Conservation (phyloP, 2,888 invertebrate genomes). For the Anorthoa munda region DNA sequence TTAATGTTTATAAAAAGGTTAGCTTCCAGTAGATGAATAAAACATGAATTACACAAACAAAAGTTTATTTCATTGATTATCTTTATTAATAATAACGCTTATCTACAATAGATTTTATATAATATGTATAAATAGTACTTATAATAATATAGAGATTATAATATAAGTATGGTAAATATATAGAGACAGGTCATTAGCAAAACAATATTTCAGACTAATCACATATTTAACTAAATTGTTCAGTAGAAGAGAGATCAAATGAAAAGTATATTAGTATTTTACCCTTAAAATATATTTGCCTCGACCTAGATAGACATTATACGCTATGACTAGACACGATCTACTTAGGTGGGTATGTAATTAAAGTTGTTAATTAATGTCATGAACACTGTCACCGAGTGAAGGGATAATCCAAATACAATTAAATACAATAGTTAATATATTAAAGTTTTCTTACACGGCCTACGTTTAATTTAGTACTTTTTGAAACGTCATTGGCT, state of each 20-base stretch:
- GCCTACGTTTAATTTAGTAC: constrained; percentile 15
- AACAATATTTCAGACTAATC: constrained; percentile 29
- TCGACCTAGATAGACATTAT: constrained; percentile 49
- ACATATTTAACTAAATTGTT: constrained; percentile 18
- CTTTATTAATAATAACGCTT: constrained; percentile 68
- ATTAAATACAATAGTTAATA: too few species aligned
- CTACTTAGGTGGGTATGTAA: constrained; percentile 48
- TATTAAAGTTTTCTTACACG: constrained; percentile 20
- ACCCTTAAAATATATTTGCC: constrained; percentile 51
- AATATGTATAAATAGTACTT: constrained; percentile 55
- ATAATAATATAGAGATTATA: constrained; percentile 47
- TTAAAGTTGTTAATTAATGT: constrained; percentile 43
- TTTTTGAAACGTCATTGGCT: constrained; percentile 14
- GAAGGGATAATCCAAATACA: constrained; percentile 33
- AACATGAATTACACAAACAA: constrained; percentile 69
- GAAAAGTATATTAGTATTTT: constrained; percentile 20
- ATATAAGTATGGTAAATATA: constrained; percentile 34
- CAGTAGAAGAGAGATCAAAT: constrained; percentile 19
- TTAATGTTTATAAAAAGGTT: background rate
- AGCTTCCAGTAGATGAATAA: constrained; percentile 44
- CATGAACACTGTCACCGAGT: constrained; percentile 49
- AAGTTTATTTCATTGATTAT: constrained; percentile 73
- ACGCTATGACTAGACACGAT: constrained; percentile 60
- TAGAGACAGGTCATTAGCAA: constrained; percentile 19
- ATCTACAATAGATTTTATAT: constrained; percentile 60